phyloP scores from a whole-genome alignment of 2,113 vertebrate species.

The Cavia porcellus region DNA sequence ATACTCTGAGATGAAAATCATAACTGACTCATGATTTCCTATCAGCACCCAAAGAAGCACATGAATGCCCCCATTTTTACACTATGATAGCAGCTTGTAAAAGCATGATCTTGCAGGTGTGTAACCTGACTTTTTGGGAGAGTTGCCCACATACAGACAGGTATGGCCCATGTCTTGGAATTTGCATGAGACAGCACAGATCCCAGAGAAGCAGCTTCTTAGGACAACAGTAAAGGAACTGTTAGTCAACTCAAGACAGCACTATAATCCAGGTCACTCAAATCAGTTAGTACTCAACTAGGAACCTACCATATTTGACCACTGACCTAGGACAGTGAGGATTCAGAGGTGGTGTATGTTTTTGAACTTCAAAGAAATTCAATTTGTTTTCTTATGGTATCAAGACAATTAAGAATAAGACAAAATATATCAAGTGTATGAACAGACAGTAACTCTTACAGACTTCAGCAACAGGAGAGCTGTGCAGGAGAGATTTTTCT shows the following conservation, averaged over 20 bases:
- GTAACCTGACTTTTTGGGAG: slow-evolving; percentile 30
- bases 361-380: slow-evolving; percentile 39
- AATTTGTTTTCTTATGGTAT: slow-evolving; percentile 45
- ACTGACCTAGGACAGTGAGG: background rate
- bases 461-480: slow-evolving; percentile 14
- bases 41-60: slow-evolving; percentile 45
- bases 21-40: slow-evolving; percentile 19
- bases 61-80: background rate
- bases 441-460: background rate
- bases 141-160: background rate
- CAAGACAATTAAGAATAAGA: background rate
- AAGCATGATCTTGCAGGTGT: slow-evolving; percentile 31
- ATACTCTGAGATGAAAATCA: slow-evolving; percentile 43
- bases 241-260: background rate
- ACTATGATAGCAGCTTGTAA: slow-evolving; percentile 4
- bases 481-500: background rate
- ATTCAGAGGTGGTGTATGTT: background rate
- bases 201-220: slow-evolving; percentile 27
- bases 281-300: background rate
- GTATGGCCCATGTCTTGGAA: background rate
- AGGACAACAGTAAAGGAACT: background rate
- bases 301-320: background rate
- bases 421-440: background rate
- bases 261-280: background rate
- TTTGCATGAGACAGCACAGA: background rate